Percentiles rank a stretch among this genome's conserved stretches.
Evolutionary conservation across 2,888 invertebrate species (phyloP).

Genomic region (Chaetogeoica ovagalla): DNA sequence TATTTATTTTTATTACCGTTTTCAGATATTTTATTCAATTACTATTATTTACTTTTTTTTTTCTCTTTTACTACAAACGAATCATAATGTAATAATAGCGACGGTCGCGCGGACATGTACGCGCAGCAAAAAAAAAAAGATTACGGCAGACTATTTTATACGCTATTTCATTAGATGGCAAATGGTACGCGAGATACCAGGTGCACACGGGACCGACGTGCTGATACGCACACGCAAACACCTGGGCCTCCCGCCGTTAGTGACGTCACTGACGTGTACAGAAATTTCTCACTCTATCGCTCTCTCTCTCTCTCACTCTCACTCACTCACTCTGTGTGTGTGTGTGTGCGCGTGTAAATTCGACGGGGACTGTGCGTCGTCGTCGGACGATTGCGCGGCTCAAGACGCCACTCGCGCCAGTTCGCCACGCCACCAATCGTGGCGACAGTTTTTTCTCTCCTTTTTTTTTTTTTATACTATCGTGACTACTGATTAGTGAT

Average conservation of each 20-base stretch:
- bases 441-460: background rate
- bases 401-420: slow-evolving; percentile 3
- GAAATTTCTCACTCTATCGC: background rate
- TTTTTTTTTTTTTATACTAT: no score
- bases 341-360: no score
- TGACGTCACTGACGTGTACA: slow-evolving; percentile 34
- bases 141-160: slow-evolving; percentile 35
- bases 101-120: slow-evolving; percentile 34
- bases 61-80: slow-evolving; percentile 18
- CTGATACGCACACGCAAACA: slow-evolving; percentile 47
- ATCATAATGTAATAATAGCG: slow-evolving; percentile 36
- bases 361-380: background rate
- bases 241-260: slow-evolving; percentile 26
- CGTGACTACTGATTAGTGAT: no score
- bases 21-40: no score
- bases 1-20: no score
- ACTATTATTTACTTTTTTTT: background rate
- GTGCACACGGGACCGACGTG: slow-evolving; percentile 22
- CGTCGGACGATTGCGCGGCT: slow-evolving; percentile 12
- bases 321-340: no score
- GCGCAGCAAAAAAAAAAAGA: slow-evolving; percentile 44
- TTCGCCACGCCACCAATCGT: background rate
- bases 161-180: slow-evolving; percentile 42
- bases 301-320: no score
- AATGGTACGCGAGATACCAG: slow-evolving; percentile 46